Percentiles rank a stretch among this genome's conserved stretches.
phyloP scores from a whole-genome alignment of 2,888 invertebrate genomes.

The Tubulanus polymorphus region DNA sequence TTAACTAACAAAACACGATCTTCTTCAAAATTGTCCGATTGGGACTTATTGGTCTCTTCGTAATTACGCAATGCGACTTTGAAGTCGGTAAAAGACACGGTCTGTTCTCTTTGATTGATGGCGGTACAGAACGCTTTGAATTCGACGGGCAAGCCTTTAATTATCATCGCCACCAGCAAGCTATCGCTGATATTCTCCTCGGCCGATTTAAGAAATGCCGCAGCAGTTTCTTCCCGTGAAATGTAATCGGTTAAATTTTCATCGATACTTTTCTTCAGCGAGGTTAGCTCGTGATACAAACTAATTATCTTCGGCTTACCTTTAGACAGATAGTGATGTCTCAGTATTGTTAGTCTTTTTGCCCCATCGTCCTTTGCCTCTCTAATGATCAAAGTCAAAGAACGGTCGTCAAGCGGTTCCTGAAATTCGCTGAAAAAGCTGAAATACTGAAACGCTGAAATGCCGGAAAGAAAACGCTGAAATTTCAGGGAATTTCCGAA shows the following conservation, averaged over 20 bases:
- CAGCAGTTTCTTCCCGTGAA: constrained; percentile 12
- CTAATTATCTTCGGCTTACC: constrained; percentile 8
- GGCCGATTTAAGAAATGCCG: constrained; percentile 3
- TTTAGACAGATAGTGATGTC: constrained; percentile 4
- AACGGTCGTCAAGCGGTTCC: constrained; percentile 13
- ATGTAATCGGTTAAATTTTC: constrained; percentile 17
- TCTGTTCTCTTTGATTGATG: constrained; percentile 8
- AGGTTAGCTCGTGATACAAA: constrained; percentile 6
- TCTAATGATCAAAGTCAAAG: constrained; percentile 14
- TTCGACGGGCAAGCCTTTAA: constrained; percentile 13
- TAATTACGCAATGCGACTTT: constrained; percentile 16
- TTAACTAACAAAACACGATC: too few species aligned
- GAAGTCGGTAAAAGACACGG: constrained; percentile 10
- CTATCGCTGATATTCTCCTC: constrained; percentile 14
- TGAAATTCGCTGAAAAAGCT: constrained; percentile 21
- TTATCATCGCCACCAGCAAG: constrained; percentile 14
- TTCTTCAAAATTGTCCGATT: background rate
- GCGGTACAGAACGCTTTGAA: constrained; percentile 13
- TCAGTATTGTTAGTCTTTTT: constrained; percentile 13
- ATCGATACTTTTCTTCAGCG: constrained; percentile 1
- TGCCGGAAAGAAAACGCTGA: too few species aligned
- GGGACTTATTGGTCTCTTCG: background rate
- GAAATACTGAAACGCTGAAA: too few species aligned
- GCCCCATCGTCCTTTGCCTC: constrained; percentile 18
- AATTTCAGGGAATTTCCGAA: too few species aligned